These are phyloP conservation scores for Formicarius rufipectus DNA, from an alignment of 2,113 vertebrate genomes.

Conservation along the genomic window DNA sequence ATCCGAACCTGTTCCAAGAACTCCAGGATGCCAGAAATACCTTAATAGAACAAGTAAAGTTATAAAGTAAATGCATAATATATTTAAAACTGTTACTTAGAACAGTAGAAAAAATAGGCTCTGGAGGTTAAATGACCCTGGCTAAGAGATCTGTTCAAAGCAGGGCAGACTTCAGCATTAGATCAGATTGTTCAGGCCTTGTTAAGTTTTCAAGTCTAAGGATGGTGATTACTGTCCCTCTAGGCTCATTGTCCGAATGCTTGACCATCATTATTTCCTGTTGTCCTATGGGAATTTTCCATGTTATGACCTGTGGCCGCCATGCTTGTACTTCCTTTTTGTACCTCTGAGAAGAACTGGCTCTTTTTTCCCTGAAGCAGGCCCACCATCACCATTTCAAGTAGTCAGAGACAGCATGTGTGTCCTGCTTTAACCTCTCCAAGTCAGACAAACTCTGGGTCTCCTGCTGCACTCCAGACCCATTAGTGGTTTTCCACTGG, in stretches of 20 bases:
- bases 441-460: not conserved
- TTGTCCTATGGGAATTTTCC: accelerated
- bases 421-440: not conserved
- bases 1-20: conserved; percentile 78
- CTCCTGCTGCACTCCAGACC: not conserved
- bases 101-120: not conserved
- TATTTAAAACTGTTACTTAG: not conserved
- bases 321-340: not conserved
- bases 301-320: accelerated
- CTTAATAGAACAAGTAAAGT: conserved; percentile 94
- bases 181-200: not conserved
- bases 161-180: not conserved
- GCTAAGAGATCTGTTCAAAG: not conserved
- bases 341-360: not conserved
- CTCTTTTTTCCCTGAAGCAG: not conserved
- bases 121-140: not conserved
- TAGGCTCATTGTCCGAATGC: not conserved
- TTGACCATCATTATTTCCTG: not conserved
- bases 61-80: conserved; percentile 72
- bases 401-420: not conserved
- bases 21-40: conserved; percentile 81
- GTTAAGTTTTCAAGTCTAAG: not conserved
- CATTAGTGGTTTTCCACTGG: not conserved
- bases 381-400: not conserved
- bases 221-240: not conserved